These are phyloP conservation scores for Trachelipus rathkii DNA, from an alignment of 1,140 invertebrate genomes.

Conservation along the genomic window DNA sequence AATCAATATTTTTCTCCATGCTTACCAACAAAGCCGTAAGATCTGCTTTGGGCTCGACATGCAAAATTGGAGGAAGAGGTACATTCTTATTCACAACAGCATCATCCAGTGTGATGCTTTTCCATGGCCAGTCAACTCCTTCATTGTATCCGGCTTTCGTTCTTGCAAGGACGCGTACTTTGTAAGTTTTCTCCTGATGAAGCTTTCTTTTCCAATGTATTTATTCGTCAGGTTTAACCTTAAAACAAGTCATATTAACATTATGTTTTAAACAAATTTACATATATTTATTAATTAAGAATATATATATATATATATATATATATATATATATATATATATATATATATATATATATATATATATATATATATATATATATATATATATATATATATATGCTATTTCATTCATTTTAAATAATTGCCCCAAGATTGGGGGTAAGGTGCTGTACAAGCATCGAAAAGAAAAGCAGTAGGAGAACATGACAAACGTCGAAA, in stretches of 20 bases:
- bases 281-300: too few relatives aligned
- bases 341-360: neutral
- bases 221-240: slow-evolving; percentile 8
- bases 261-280: too few relatives aligned
- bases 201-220: slow-evolving; percentile 9
- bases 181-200: slow-evolving; percentile 21
- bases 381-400: slow-evolving; percentile 19
- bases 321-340: neutral
- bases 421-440: too few relatives aligned
- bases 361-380: slow-evolving; percentile 1
- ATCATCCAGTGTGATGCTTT: slow-evolving; percentile 12
- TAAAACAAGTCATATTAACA: neutral
- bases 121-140: slow-evolving; percentile 20
- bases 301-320: neutral
- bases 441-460: too few relatives aligned
- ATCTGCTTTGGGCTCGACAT: neutral
- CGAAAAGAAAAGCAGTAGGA: too few relatives aligned
- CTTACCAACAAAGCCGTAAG: too few relatives aligned
- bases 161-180: slow-evolving; percentile 20
- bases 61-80: neutral
- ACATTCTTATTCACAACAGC: neutral
- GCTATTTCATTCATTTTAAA: too few relatives aligned
- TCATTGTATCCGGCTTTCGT: slow-evolving; percentile 20
- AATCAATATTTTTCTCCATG: too few relatives aligned
- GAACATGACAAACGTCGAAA: too few relatives aligned